Conservation (phyloP, 2,888 invertebrate genomes). For the Hemithea aestivaria region DNA sequence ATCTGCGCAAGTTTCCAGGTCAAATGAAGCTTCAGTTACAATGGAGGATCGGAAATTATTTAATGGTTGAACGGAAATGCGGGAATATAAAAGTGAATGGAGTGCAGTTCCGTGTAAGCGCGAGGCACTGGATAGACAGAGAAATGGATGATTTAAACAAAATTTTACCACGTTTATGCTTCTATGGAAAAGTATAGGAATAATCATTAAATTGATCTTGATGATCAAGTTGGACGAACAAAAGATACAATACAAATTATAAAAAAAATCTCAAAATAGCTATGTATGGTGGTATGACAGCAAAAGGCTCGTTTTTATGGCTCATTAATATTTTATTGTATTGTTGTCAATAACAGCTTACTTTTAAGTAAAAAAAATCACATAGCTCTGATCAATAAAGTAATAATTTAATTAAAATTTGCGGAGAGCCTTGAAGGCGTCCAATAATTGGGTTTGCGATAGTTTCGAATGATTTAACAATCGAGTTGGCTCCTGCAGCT, state of each 20-base stretch:
- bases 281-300: no score
- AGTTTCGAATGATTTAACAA: constrained; percentile 38
- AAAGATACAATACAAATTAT: no score
- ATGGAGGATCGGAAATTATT: constrained; percentile 15
- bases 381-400: no score
- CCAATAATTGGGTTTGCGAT: constrained; percentile 41
- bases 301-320: no score
- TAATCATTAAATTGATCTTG: no score
- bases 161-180: constrained; percentile 1
- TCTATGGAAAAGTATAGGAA: no score
- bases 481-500: constrained; percentile 16
- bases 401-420: no score
- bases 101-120: constrained; percentile 48
- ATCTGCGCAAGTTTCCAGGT: constrained; percentile 2
- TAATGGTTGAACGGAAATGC: constrained; percentile 18
- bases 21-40: constrained; percentile 7
- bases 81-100: constrained; percentile 46
- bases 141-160: constrained; percentile 12
- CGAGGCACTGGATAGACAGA: constrained; percentile 15
- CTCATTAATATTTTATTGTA: no score
- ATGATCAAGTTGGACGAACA: no score
- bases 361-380: not conserved
- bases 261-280: no score
- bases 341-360: no score
- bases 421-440: constrained; percentile 24